Evolutionary conservation across 2,113 vertebrate species (phyloP).

Genomic region (Hydrochoerus hydrochaeris): DNA sequence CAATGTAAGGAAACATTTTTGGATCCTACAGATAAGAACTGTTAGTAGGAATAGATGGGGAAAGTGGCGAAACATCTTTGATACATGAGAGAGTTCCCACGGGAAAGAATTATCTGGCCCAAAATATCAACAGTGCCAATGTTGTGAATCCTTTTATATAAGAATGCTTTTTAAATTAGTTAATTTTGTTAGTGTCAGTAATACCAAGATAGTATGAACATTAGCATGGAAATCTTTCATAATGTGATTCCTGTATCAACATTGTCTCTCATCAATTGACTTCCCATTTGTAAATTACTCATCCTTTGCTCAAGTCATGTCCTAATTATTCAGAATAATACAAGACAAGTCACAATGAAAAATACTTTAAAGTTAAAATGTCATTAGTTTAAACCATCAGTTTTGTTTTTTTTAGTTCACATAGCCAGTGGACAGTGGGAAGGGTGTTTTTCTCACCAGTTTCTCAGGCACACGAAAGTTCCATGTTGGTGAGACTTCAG

Average conservation of each 20-base stretch:
- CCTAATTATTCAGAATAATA: background rate
- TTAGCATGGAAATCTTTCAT: background rate
- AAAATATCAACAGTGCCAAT: background rate
- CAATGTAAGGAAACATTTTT: background rate
- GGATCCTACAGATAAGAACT: background rate
- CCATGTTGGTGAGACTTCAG: background rate
- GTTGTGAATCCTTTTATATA: background rate
- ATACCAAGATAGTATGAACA: background rate
- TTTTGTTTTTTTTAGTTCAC: background rate
- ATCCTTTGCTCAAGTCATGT: background rate
- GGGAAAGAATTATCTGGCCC: background rate
- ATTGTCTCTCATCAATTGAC: background rate
- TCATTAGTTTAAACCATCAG: background rate
- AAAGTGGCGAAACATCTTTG: background rate
- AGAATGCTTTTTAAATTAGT: background rate
- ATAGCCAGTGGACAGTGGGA: background rate
- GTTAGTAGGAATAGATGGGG: rapidly evolving
- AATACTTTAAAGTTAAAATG: background rate
- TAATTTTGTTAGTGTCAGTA: background rate
- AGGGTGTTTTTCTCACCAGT: background rate
- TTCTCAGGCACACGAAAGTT: background rate
- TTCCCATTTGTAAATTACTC: background rate
- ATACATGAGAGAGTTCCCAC: background rate
- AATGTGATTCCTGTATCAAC: background rate
- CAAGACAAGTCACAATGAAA: background rate